Evolutionary conservation across 2,113 vertebrate genomes (phyloP), one percentile per base, ranked within the genome.

Genomic region (Pluvialis apricaria): DNA sequence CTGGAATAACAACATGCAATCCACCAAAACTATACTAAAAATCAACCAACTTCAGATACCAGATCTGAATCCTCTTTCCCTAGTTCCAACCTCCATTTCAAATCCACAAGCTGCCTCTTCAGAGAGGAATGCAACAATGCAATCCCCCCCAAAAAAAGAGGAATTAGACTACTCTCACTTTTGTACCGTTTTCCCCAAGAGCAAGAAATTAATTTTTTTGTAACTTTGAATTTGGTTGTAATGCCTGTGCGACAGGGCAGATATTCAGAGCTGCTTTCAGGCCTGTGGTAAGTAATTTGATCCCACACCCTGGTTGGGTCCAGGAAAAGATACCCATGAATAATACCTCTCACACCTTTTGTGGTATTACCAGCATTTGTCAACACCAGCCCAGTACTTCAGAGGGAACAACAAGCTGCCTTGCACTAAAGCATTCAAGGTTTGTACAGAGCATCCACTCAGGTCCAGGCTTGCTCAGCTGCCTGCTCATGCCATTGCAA

Each of bases 351-450:
- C 31, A 16, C 9, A 4, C 6, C 2, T 68, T 34, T 40, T 40
- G 6, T 60, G 49, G 16, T 4, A 21, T 32, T 54, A 34, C 25
- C 55, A n/a, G 55, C 36, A 17, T 16, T 42, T 18, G 7, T 32
- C 34, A 40, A 13, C 26, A 20, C 5, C 3, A 0, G 7, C 15
- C 9, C 31, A 16, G 34, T 3, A 4, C 52, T 28, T 36, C 45
- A n/a, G 20, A 25, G 12, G 2, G 11, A 76, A 14, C 20, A 25
- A 34, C 0, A 15, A 68, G 8, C 7, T 14, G 28, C 2, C 44
- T 22, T 13, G 6, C 12, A 51, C 28, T 12, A 29, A 34, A 25
- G 0, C 0, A 0, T 6, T 21, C 31, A 4, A 22, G 20, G 7
- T 40, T 79, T 34, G 15, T 6, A 8, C 28, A 38, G 5, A 73